Evolutionary conservation across 2,797 vertebrate species (phyloP).

Genomic region (Argya squamiceps): DNA sequence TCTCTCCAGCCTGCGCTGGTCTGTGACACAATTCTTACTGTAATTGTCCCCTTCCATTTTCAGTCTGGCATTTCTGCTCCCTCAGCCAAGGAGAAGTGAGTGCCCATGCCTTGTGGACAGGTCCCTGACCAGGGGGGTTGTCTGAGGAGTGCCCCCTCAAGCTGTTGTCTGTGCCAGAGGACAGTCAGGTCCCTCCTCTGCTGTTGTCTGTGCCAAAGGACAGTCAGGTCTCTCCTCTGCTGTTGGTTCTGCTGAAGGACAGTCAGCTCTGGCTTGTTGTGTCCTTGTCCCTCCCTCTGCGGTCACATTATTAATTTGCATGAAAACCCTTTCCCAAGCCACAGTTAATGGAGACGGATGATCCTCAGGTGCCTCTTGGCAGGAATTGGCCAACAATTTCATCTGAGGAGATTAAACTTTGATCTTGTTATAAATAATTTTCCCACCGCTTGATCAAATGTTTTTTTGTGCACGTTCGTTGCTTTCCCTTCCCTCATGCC

Average conservation of each 20-base stretch:
- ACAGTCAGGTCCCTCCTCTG: not conserved
- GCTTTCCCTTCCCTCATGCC: not conserved
- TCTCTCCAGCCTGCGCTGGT: fast-evolving
- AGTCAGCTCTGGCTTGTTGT: not conserved
- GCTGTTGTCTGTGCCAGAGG: not conserved
- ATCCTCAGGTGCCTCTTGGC: slow-evolving; percentile 48
- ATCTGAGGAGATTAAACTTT: slow-evolving; percentile 72
- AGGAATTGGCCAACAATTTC: slow-evolving; percentile 59
- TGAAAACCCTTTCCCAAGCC: slow-evolving; percentile 60
- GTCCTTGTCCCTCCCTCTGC: slow-evolving; percentile 33
- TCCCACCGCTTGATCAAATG: slow-evolving; percentile 56
- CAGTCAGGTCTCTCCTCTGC: not conserved
- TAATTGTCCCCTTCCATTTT: not conserved
- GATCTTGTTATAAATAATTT: slow-evolving; percentile 64
- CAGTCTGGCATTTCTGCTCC: not conserved
- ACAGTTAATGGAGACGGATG: slow-evolving; percentile 69
- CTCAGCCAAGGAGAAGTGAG: fast-evolving
- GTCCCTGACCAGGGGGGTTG: not conserved
- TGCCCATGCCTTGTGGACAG: fast-evolving
- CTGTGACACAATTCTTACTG: not conserved
- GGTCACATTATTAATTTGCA: slow-evolving; percentile 58
- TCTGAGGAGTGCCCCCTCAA: not conserved
- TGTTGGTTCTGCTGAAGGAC: not conserved
- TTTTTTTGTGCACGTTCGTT: not conserved
- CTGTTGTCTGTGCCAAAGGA: not conserved